Conservation (phyloP, 1,140 invertebrate genomes). For the Atopsyche davidsoni region DNA sequence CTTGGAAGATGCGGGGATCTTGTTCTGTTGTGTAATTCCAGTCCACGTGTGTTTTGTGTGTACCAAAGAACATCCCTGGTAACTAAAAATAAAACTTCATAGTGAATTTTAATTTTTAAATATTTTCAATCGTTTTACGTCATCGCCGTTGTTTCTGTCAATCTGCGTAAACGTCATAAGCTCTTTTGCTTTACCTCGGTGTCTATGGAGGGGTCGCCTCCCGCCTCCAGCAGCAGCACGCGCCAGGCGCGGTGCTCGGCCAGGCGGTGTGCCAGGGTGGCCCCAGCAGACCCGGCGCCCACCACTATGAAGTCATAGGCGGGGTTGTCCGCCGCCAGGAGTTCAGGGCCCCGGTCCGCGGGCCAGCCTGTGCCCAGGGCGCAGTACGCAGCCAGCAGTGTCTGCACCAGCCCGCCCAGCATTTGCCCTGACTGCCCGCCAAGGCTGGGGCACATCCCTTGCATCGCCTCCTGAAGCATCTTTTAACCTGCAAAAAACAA, state of each 20-base stretch:
- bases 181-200: slow-evolving; percentile 28
- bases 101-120: too few relatives aligned
- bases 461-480: too few relatives aligned
- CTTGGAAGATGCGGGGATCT: slow-evolving; percentile 39
- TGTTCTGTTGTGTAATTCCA: slow-evolving; percentile 52
- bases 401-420: slow-evolving; percentile 49
- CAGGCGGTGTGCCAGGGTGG: slow-evolving; percentile 55
- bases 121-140: neutral
- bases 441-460: too few relatives aligned
- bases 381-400: slow-evolving; percentile 47
- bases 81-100: too few relatives aligned
- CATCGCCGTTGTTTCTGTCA: too few relatives aligned
- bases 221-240: slow-evolving; percentile 43
- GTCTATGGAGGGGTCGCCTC: slow-evolving; percentile 29
- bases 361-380: slow-evolving; percentile 56
- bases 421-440: slow-evolving; percentile 39
- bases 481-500: too few relatives aligned
- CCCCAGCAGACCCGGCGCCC: slow-evolving; percentile 21
- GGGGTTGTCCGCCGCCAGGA: slow-evolving; percentile 6
- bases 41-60: slow-evolving; percentile 36
- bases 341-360: slow-evolving; percentile 40
- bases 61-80: slow-evolving; percentile 6
- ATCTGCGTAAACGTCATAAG: too few relatives aligned
- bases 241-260: slow-evolving; percentile 34
- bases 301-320: slow-evolving; percentile 38